Conservation (phyloP, 2,797 vertebrate species). For the Danio aesculapii region DNA sequence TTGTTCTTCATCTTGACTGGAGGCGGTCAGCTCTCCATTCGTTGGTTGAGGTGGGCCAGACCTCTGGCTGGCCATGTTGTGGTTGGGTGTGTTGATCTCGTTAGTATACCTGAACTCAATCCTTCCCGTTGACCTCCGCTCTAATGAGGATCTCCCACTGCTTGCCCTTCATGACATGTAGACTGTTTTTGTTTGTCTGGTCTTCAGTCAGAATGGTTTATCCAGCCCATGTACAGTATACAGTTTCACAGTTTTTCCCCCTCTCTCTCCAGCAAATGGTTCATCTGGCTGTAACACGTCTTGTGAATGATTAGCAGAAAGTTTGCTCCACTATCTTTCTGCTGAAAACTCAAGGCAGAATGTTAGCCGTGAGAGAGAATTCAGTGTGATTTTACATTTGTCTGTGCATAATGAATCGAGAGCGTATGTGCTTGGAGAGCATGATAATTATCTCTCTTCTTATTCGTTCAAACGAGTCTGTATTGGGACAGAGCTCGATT, state of each 20-base stretch:
- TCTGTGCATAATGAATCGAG: not conserved
- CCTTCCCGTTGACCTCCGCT: slow-evolving; percentile 34
- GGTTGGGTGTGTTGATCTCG: slow-evolving; percentile 49
- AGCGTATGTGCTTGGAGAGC: slow-evolving; percentile 4
- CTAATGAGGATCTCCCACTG: slow-evolving; percentile 59
- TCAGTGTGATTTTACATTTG: slow-evolving; percentile 15
- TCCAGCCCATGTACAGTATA: not conserved
- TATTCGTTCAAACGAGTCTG: slow-evolving; percentile 24
- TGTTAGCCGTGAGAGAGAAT: not conserved
- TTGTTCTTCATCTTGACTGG: slow-evolving; percentile 33
- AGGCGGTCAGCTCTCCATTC: slow-evolving; percentile 26
- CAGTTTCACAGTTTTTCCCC: not conserved
- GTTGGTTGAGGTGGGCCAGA: slow-evolving; percentile 33
- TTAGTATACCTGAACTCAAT: slow-evolving; percentile 53
- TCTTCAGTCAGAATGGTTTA: slow-evolving; percentile 30
- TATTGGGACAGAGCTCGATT: slow-evolving; percentile 30
- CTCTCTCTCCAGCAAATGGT: not conserved
- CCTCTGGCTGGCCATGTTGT: slow-evolving; percentile 26
- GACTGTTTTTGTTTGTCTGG: slow-evolving; percentile 35
- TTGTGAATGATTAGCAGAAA: slow-evolving; percentile 10
- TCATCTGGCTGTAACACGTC: slow-evolving; percentile 8
- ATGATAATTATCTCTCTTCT: slow-evolving; percentile 36
- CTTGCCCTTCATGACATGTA: slow-evolving; percentile 45
- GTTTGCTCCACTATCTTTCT: not conserved
- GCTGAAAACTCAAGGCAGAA: not conserved